Percentiles rank a stretch among this genome's conserved stretches.
Evolutionary conservation across 2,888 invertebrate species (phyloP).

Genomic region (Caenorhabditis panamensis): DNA sequence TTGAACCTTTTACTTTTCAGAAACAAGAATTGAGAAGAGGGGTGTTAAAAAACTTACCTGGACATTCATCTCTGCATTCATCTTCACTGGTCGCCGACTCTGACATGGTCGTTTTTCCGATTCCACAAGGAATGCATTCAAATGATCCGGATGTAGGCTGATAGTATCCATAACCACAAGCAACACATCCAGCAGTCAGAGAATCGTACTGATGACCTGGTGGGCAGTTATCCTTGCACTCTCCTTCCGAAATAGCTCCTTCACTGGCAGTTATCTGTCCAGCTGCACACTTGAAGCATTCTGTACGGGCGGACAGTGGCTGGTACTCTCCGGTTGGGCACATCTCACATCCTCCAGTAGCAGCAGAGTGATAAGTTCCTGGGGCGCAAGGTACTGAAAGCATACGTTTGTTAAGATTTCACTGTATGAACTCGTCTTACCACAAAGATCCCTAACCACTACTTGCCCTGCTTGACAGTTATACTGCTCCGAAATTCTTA

Average conservation of each 20-base stretch:
- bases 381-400: constrained; percentile 83
- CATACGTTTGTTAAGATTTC: background rate
- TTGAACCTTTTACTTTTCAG: background rate
- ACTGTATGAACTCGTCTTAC: background rate
- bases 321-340: constrained; percentile 82
- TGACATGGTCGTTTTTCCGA: constrained; percentile 81
- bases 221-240: constrained; percentile 80
- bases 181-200: constrained; percentile 68
- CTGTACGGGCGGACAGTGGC: constrained; percentile 76
- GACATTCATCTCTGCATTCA: constrained; percentile 81
- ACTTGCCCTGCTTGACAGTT: constrained; percentile 95
- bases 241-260: constrained; percentile 75
- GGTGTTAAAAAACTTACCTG: constrained; percentile 59
- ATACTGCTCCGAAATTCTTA: constrained; percentile 91
- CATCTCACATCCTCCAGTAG: constrained; percentile 78
- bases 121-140: constrained; percentile 79
- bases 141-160: constrained; percentile 78
- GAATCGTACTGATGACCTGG: constrained; percentile 80
- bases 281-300: constrained; percentile 79
- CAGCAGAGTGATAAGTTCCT: constrained; percentile 81
- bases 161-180: constrained; percentile 81
- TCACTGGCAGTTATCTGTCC: constrained; percentile 80
- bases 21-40: background rate
- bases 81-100: constrained; percentile 74
- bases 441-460: constrained; percentile 92